Conservation (phyloP, 2,113 vertebrate genomes). For the Serinus canaria region DNA sequence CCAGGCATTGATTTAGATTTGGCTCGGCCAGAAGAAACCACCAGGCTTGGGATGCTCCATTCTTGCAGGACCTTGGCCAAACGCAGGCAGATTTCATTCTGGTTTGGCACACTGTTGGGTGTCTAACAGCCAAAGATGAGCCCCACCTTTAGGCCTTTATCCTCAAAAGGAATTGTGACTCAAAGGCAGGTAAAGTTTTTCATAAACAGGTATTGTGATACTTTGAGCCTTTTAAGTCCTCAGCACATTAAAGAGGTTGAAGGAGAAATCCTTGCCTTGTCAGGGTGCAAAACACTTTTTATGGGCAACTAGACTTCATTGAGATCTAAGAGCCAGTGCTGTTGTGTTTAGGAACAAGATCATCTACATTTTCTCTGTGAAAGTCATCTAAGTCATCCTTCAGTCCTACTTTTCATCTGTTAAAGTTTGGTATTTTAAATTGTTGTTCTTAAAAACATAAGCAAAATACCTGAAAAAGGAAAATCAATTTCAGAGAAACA, state of each 20-base stretch:
- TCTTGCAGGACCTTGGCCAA: background rate
- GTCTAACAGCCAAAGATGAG: background rate
- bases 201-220: background rate
- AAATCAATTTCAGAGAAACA: background rate
- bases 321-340: background rate
- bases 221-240: background rate
- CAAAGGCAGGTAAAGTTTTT: background rate
- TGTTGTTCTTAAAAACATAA: background rate
- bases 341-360: background rate
- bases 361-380: background rate
- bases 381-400: background rate
- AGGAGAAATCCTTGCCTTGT: background rate
- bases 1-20: background rate
- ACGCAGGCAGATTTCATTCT: background rate
- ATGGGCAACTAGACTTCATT: background rate
- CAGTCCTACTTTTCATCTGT: background rate
- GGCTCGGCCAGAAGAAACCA: background rate
- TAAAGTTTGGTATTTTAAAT: background rate
- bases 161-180: background rate
- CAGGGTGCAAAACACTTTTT: background rate
- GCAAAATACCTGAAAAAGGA: background rate
- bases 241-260: background rate
- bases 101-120: background rate
- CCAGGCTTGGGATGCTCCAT: background rate
- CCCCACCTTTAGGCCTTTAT: background rate